These are phyloP conservation scores for Mus spretus DNA, from an alignment of 2,797 vertebrate species.

Conservation along the genomic window DNA sequence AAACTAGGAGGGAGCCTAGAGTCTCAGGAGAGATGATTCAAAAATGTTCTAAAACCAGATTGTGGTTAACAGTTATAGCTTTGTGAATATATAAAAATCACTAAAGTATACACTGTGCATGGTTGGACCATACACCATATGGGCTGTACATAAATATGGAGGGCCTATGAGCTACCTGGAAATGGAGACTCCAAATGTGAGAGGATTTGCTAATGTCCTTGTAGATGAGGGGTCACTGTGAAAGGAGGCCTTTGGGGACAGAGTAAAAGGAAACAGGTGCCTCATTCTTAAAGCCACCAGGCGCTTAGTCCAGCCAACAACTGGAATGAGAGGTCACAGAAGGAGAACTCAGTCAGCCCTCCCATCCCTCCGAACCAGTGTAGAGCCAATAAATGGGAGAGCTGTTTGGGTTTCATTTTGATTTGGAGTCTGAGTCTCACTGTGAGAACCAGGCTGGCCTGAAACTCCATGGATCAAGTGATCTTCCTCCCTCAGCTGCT, in stretches of 20 bases:
- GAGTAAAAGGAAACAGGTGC: neutral
- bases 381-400: neutral
- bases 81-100: neutral
- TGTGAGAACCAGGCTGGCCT: neutral
- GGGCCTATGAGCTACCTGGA: neutral
- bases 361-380: neutral
- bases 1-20: neutral
- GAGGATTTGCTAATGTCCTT: neutral
- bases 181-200: neutral
- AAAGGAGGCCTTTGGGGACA: neutral
- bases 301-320: neutral
- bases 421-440: neutral
- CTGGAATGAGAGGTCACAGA: neutral
- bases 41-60: neutral
- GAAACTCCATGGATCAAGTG: neutral
- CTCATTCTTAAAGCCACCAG: neutral
- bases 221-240: neutral
- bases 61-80: neutral
- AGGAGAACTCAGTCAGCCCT: neutral
- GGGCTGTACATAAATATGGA: neutral
- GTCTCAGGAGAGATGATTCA: neutral
- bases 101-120: neutral
- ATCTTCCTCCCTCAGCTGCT: neutral
- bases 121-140: neutral
- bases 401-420: neutral